Evolutionary conservation across 92 coral and sea anemone species (phyloP), one percentile per base, ranked within the genome.

Genomic region (Bergia sp.): DNA sequence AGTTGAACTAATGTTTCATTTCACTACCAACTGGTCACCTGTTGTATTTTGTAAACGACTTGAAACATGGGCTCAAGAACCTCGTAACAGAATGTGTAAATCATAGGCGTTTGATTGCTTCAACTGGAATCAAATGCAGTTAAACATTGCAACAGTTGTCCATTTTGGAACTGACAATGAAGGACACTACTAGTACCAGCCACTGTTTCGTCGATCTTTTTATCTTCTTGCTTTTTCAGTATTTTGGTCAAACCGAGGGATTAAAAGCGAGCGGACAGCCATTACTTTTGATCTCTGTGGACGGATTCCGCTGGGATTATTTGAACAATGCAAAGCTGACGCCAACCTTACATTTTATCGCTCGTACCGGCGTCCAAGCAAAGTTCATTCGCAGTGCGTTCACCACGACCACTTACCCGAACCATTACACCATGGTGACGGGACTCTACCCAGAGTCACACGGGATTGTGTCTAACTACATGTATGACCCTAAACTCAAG

Each of bases 231-330:
- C 45, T 84, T 23, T 36, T 84, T 43, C 65, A 71, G 65, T 37
- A 13, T 42, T 72, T 84, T 72, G 20, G 21, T 45, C 7, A 16
- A 29, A 45, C 79, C 42, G 47, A 84, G 45, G 79, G 67, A 29
- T 45, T n/a, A 10, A 40, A 37, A 8, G 72, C 57, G 29, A 39
- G 82, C 64, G 89, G 89, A 37, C 97, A 94, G 23, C 85, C 93
- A 20, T 86, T 95, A 67, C 91, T 96, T 50, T 74, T 96, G 55
- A 92, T 96, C 13, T 96, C 99, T 37, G 85, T 95, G 15, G 99
- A 96, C 79, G 96, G 96, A 0, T 96, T 96, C 86, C 90, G 99
- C 8, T 96, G 99, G 99, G 95, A 96, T 74, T 96, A 95, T 88
- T 79, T 96, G 64, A 80, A 88, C 90, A 93, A 91, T 78, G 91